Evolutionary conservation across 2,113 vertebrate genomes (phyloP).

Genomic region (Chloropsis cyanopogon): DNA sequence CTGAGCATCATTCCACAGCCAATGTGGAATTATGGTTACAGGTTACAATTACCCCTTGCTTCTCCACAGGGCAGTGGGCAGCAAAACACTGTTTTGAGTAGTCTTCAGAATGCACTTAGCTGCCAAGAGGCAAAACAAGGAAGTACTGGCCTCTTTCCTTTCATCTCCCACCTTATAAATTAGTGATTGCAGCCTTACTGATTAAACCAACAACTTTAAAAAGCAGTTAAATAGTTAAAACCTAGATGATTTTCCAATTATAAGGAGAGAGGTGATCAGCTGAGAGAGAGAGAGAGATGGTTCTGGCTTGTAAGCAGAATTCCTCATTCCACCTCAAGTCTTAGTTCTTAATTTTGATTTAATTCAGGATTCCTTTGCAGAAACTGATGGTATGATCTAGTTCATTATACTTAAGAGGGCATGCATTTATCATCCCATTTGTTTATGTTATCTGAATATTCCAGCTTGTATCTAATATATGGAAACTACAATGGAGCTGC

Average conservation of each 20-base stretch:
- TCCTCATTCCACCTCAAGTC: neutral
- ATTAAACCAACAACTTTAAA: neutral
- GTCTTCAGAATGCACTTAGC: neutral
- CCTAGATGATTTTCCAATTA: neutral
- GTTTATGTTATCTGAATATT: neutral
- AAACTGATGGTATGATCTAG: neutral
- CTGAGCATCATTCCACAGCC: neutral
- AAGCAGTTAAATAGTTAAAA: neutral
- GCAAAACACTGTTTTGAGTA: neutral
- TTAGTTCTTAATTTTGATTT: neutral
- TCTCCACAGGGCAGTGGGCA: neutral
- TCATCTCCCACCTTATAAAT: neutral
- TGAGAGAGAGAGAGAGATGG: neutral
- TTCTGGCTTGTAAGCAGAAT: neutral
- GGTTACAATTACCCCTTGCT: neutral
- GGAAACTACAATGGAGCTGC: neutral
- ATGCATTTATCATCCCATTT: neutral
- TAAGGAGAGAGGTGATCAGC: neutral
- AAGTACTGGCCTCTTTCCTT: neutral
- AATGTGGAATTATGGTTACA: too few relatives aligned
- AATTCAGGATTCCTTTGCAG: neutral
- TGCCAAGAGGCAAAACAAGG: neutral
- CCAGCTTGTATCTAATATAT: neutral
- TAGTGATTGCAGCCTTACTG: neutral
- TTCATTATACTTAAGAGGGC: neutral